These are phyloP conservation scores for Syngnathus typhle DNA, from an alignment of 2,113 vertebrate species.

Conservation along the genomic window DNA sequence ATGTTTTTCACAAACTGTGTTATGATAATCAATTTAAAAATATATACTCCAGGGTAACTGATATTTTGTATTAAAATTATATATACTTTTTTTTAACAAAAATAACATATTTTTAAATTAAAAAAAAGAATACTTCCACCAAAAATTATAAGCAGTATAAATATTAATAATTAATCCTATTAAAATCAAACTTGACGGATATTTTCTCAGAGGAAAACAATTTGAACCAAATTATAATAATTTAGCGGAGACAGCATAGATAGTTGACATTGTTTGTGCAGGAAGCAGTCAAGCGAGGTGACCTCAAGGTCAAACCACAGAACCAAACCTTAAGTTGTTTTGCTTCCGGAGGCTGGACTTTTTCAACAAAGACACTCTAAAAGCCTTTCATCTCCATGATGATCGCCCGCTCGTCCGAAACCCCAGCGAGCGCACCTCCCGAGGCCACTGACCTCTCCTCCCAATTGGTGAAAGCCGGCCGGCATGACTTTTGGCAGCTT, in stretches of 20 bases:
- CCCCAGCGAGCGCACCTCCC: constrained; percentile 66
- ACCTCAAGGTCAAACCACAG: neutral
- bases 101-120: too few relatives aligned
- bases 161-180: too few relatives aligned
- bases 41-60: too few relatives aligned
- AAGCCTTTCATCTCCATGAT: neutral
- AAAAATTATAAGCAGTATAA: too few relatives aligned
- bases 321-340: neutral
- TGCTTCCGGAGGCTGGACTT: neutral
- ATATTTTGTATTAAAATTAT: too few relatives aligned
- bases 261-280: neutral
- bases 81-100: too few relatives aligned
- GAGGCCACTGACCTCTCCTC: constrained; percentile 63
- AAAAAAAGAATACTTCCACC: too few relatives aligned
- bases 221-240: neutral
- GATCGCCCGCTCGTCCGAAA: neutral
- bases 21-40: too few relatives aligned
- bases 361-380: neutral
- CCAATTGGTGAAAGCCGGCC: constrained; percentile 73
- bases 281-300: neutral
- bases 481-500: constrained; percentile 64
- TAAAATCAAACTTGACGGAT: too few relatives aligned
- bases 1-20: too few relatives aligned
- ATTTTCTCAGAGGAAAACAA: too few relatives aligned
- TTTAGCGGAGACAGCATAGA: neutral